A percentile compares a stretch with the other conserved stretches of the same genome.
phyloP scores from a whole-genome alignment of 2,113 vertebrate species.

The Lutjanus erythropterus region DNA sequence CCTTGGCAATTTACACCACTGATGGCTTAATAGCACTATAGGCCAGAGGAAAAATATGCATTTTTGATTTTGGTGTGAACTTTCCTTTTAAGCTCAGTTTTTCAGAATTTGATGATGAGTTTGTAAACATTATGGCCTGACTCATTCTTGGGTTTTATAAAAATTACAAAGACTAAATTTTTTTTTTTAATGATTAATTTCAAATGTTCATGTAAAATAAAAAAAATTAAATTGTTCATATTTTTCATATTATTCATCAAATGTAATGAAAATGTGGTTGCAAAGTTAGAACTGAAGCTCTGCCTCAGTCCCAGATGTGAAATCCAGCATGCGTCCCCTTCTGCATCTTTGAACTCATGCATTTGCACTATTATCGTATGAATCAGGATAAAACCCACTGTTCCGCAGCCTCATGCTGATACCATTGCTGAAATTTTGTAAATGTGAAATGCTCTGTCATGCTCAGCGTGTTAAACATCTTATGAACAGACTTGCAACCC shows the following conservation, averaged over 20 bases:
- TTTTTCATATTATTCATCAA: too few species aligned
- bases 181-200: neutral
- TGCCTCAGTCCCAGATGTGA: too few species aligned
- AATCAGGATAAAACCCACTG: constrained; percentile 55
- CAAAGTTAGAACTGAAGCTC: too few species aligned
- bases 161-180: neutral
- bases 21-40: too few species aligned
- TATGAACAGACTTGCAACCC: constrained; percentile 77
- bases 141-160: neutral
- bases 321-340: constrained; percentile 2
- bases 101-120: constrained; percentile 21
- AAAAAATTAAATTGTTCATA: too few species aligned
- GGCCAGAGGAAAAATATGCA: too few species aligned
- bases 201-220: neutral
- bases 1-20: too few species aligned
- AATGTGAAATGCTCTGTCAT: constrained; percentile 77
- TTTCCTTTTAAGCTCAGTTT: too few species aligned
- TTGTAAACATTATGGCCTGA: constrained; percentile 10
- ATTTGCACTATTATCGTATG: constrained; percentile 46
- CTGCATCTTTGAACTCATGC: constrained; percentile 24
- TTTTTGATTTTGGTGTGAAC: too few species aligned
- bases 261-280: too few species aligned
- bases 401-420: constrained; percentile 65
- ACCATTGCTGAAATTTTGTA: constrained; percentile 68
- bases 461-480: constrained; percentile 77